Base-by-base conservation (phyloP, 1,140 invertebrate species). In the Zaprionus vittiger region DNA sequence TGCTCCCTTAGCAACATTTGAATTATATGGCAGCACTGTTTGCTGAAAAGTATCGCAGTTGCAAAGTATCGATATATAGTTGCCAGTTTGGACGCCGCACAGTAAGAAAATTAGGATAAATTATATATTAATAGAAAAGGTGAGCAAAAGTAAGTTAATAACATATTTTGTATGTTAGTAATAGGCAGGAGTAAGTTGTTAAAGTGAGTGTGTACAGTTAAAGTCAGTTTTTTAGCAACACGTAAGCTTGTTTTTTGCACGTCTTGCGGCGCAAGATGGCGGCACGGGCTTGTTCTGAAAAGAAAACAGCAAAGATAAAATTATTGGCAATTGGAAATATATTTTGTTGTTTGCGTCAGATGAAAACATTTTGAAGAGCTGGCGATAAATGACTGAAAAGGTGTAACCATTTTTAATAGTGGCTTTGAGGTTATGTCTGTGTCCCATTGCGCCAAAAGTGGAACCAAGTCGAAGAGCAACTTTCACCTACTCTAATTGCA, bases 191-290 rank as follows among this genome's bases (percentile, higher is more conserved):
- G n/a, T n/a, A 47, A 9, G n/a, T 47, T 47, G 6, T 47, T 6
- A 47, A 17, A 3, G n/a, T 17, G 9, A n/a, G 26, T 17, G 15
- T 26, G 26, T 17, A 65, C 12, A 11, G 17, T 38, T 1, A 14
- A 67, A 41, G 28, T 20, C 41, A 11, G 2, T 1, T 5, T 7
- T 22, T 20, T 24, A 15, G 41, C 24, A 66, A 55, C 74, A 77
- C 74, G 69, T 73, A 77, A 73, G 74, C 69, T 59, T 28, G 24
- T 67, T 73, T 65, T 67, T 64, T 49, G 69, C 47, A 61, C 52
- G 15, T 11, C 22, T 15, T 5, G 14, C 20, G 22, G 24, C 15
- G 57, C 74, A 77, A 77, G 74, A 77, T 77, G 74, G 74, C 74
- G 74, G 41, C 73, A 60, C 24, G 22, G 11, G 7, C 11, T 6